Percentiles rank a stretch among this genome's conserved stretches.
Evolutionary conservation across 1,140 invertebrate genomes (phyloP).

Genomic region (Dinothrombium tinctorium): DNA sequence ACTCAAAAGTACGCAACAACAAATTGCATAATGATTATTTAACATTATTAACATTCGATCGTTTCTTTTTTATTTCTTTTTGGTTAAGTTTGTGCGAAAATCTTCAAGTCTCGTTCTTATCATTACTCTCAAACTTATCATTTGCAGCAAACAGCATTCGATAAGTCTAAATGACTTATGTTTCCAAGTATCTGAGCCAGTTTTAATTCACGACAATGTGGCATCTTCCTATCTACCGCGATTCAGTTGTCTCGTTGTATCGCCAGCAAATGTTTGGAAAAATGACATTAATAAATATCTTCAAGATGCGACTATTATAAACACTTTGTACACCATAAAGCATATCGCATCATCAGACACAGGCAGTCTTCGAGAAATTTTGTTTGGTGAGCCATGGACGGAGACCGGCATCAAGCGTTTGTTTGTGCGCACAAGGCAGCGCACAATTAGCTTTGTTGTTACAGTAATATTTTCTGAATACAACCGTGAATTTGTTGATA

Average conservation of each 20-base stretch:
- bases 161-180: constrained; percentile 50
- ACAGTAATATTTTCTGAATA: constrained; percentile 43
- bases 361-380: constrained; percentile 37
- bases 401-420: constrained; percentile 70
- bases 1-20: no score
- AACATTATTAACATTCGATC: no score
- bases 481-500: constrained; percentile 33
- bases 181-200: constrained; percentile 46
- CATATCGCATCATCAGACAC: constrained; percentile 10
- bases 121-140: constrained; percentile 10
- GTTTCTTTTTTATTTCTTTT: no score
- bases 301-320: constrained; percentile 39
- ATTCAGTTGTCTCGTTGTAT: constrained; percentile 72
- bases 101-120: constrained; percentile 5
- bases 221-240: constrained; percentile 39
- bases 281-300: constrained; percentile 30
- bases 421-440: constrained; percentile 47
- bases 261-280: constrained; percentile 79
- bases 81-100: no score
- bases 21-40: no score
- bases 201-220: constrained; percentile 7
- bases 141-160: constrained; percentile 14
- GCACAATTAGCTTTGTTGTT: constrained; percentile 66
- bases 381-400: constrained; percentile 69
- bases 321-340: constrained; percentile 18